Conservation (phyloP, 2,113 vertebrate species). For the Pluvianellus socialis region DNA sequence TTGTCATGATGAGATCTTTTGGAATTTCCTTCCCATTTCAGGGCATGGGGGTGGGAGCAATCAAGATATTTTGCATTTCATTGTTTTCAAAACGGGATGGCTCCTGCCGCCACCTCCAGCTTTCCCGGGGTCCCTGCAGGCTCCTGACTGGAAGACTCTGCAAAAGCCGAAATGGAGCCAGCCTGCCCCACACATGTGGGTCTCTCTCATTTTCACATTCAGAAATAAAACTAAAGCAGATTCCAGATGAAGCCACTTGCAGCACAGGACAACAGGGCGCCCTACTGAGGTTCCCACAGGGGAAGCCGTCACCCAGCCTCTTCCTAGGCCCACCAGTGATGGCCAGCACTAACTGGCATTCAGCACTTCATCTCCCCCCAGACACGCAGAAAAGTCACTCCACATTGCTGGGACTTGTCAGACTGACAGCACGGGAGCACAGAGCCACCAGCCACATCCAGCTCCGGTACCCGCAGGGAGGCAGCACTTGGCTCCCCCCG, state of each 20-base stretch:
- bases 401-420: fast-evolving
- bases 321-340: neutral
- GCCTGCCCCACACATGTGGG: neutral
- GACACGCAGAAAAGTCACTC: neutral
- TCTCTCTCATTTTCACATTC: neutral
- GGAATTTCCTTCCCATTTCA: neutral
- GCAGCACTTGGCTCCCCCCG: neutral
- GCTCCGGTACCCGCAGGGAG: fast-evolving
- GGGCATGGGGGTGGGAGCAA: neutral
- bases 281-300: neutral
- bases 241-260: neutral
- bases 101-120: fast-evolving
- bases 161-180: fast-evolving
- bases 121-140: neutral
- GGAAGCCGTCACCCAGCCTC: neutral
- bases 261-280: neutral
- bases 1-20: neutral
- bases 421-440: neutral
- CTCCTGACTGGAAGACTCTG: fast-evolving
- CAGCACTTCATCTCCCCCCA: neutral
- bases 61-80: neutral
- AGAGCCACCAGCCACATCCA: neutral
- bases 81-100: neutral
- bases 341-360: neutral
- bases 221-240: neutral